Base-by-base conservation (phyloP, 2,888 invertebrate species). In the Agrochola lychnidis region DNA sequence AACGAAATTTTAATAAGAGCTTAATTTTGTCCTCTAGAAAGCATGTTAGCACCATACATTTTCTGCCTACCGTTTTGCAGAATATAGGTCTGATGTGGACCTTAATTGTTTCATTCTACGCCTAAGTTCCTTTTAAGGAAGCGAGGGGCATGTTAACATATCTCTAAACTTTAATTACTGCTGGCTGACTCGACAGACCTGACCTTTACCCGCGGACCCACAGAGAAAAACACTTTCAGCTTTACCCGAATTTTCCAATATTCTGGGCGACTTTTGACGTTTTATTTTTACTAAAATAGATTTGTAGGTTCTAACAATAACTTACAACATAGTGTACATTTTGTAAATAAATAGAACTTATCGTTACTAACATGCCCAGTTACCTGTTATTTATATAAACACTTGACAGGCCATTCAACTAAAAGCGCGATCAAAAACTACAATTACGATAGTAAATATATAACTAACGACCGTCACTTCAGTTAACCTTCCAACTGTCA, bases 321-420 rank as follows among this genome's bases (percentile, higher is more conserved):
- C 16, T n/a, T 69, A 25, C n/a, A 69, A 62, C 63, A 69, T 14
- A 16, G 22, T n/a, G 53, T n/a, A 53, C 53, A n/a, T 22, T 22
- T 53, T 22, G 10, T 51, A 51, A 51, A 53, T n/a, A 56, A n/a
- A 56, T 56, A 30, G 16, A 51, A 36, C 16, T 42, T 36, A 14
- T n/a, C 12, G 30, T 40, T 45, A 59, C 30, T 3, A 68, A 76
- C 9, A 16, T 40, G 30, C 4, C 12, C 22, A 51, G 19, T 42
- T 79, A 57, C 40, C 16, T 62, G 45, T 16, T 22, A 51, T 40
- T 63, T 56, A 51, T 30, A 48, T 36, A 73, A 78, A 74, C 62
- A 81, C 75, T 74, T 57, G 19, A 80, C 7, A 30, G 36, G 9
- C 10, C 40, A 57, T 30, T 77, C 5, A 74, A 78, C 63, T 42